Evolutionary conservation across 2,113 vertebrate species (phyloP).

Genomic region (Strix uralensis): DNA sequence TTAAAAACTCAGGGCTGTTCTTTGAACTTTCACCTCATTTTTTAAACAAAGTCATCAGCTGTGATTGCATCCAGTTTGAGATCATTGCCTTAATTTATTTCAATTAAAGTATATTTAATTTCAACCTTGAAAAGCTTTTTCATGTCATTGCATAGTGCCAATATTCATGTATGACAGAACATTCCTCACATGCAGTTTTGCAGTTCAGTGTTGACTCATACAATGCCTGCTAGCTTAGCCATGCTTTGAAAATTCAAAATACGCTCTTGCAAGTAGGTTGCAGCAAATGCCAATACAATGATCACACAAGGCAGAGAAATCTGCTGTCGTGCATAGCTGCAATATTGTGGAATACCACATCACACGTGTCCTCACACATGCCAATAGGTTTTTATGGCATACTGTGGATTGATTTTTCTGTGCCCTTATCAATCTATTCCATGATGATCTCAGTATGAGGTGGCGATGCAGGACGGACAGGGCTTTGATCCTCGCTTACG

Average conservation of each 20-base stretch:
- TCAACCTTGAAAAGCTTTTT: background rate
- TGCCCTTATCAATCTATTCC: background rate
- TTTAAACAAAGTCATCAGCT: background rate
- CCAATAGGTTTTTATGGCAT: background rate
- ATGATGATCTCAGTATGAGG: background rate
- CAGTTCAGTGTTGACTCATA: background rate
- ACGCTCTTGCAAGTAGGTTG: background rate
- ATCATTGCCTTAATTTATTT: background rate
- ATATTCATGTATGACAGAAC: background rate
- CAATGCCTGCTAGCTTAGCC: background rate
- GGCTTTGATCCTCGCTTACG: background rate
- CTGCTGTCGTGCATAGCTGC: background rate
- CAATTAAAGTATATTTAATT: background rate
- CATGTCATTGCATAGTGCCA: fast-evolving
- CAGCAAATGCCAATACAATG: background rate
- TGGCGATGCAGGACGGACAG: fast-evolving
- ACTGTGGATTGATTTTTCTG: background rate
- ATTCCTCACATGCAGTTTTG: background rate
- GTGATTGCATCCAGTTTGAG: background rate
- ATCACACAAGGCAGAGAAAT: background rate
- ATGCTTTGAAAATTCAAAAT: constrained; percentile 6
- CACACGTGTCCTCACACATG: background rate
- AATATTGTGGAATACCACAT: background rate
- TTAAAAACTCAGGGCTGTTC: background rate
- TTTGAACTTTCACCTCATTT: background rate